Base-by-base conservation (phyloP, 1,140 invertebrate species). In the Tetramorium simillimum region DNA sequence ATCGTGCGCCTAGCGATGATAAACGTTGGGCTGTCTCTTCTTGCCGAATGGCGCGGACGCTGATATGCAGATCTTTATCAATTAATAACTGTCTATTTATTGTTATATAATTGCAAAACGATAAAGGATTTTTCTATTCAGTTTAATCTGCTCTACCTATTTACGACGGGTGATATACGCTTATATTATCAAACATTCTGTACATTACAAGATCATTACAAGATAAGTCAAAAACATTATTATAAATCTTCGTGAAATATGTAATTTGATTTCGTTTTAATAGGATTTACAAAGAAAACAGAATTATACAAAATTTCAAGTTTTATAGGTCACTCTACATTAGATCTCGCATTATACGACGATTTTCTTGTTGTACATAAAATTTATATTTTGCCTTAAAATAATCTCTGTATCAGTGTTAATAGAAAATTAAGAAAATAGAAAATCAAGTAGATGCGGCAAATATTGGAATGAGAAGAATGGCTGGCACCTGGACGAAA, bases 381-480 rank as follows among this genome's bases (percentile, higher is more conserved):
- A 33, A 28, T 75, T 24, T 60, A 58, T 28, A 77, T 65, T 77
- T 77, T 62, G 3, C 7, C n/a, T 60, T 24, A 40, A 9, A 40
- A 60, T 62, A 9, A 63, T n/a, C 4, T 49, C 7, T 49, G 3
- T n/a, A 46, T 2, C 43, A 65, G 37, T 3, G 5, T 33, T 46
- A 65, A 62, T n/a, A 65, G 5, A 53, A 70, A 69, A 69, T 37
- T 24, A n/a, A 53, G 5, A 28, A n/a, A n/a, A n/a, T n/a, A n/a
- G n/a, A n/a, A n/a, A 21, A 21, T 1, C 65, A 70, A 10, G 49
- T 6, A 28, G 14, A 81, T 53, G 24, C 24, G 14, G 4, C 24
- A 58, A 72, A 82, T 70, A 73, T 72, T 40, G 21, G 6, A 58
- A 73, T 46, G 12, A 49, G 37, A 60, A 84, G 37, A 75, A 46